A percentile compares a stretch with the other conserved stretches of the same genome.
These are phyloP conservation scores for Craniophora ligustri DNA, from an alignment of 2,888 invertebrate genomes.

Conservation along the genomic window DNA sequence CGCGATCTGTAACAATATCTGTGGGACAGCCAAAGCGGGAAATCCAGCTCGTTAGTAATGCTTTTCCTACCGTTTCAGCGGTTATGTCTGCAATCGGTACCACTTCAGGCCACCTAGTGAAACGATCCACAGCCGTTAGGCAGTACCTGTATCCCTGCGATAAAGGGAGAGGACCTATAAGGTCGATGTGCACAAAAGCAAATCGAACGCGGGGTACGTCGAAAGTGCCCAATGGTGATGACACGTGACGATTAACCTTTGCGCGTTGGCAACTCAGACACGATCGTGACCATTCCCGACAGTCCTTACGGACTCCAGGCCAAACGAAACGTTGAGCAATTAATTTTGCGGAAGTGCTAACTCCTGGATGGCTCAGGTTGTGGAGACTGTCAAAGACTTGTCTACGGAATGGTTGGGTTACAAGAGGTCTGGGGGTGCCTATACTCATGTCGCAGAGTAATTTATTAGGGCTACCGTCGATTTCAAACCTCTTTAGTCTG, in stretches of 20 bases:
- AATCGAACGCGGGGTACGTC: constrained; percentile 52
- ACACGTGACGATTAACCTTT: constrained; percentile 61
- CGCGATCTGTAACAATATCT: no score
- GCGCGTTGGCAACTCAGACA: constrained; percentile 64
- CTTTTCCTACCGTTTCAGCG: no score
- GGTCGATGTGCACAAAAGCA: constrained; percentile 6
- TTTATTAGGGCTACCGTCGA: not conserved
- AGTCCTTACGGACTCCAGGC: constrained; percentile 56
- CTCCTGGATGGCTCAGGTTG: not conserved
- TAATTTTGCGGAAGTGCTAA: not conserved
- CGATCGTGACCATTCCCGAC: constrained; percentile 53
- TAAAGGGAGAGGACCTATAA: constrained; percentile 1
- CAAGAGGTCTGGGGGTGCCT: not conserved
- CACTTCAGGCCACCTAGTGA: not conserved
- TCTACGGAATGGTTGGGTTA: not conserved
- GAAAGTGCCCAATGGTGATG: constrained; percentile 51
- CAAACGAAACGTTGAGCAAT: not conserved
- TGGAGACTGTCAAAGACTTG: not conserved
- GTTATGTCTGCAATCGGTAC: not conserved
- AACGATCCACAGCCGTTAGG: constrained; percentile 10
- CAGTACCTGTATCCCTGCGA: constrained; percentile 12
- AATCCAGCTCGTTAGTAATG: no score
- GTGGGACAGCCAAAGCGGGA: no score
- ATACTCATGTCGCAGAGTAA: not conserved
- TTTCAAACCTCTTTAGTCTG: not conserved